Evolutionary conservation across 2,797 vertebrate genomes (phyloP), one percentile per base, ranked within the genome.

Genomic region (Neosilurus mollespiculum): DNA sequence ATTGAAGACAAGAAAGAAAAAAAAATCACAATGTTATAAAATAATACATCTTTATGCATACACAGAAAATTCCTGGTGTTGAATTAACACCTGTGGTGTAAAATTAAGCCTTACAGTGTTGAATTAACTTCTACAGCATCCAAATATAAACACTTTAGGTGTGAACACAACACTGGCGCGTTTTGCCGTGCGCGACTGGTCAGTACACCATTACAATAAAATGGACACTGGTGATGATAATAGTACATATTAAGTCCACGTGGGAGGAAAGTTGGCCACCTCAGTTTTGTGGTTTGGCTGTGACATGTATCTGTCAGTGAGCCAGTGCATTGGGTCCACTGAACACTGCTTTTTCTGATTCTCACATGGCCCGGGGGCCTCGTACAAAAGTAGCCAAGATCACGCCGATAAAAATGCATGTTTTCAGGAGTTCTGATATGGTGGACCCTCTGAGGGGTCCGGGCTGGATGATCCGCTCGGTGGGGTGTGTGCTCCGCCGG

Each of bases 401-500:
- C 66, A 43, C 24, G 22, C 65, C 9, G 22, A 8, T 37, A 69
- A 10, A 37, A 69, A 70, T 43, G 22, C 22, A 56, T 80, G 26
- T 24, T 81, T 72, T 81, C 80, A 81, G n/a, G 88, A 93, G 89
- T 93, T 93, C 83, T 93, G 93, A 89, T 93, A 94, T 37, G 89
- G 88, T 22, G 90, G 90, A 84, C 94, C 92, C 8, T 94, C 93
- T 71, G 92, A 84, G 65, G 92, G 93, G 86, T 94, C 94, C 59
- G 95, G 94, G 24, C 93, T 95, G 84, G 94, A 94, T 53, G 92
- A 89, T 58, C 92, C 91, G 51, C 93, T 95, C 90, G 94, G 95
- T 30, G 93, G 94, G 77, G 92, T 95, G 26, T 94, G 93, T 78
- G 93, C 91, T 65, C 95, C 92, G 78, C 92, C 94, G 83, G 95